Percentiles rank a stretch among this genome's conserved stretches.
These are phyloP conservation scores for Tenodera sinensis DNA, from an alignment of 2,888 invertebrate genomes.

Conservation along the genomic window DNA sequence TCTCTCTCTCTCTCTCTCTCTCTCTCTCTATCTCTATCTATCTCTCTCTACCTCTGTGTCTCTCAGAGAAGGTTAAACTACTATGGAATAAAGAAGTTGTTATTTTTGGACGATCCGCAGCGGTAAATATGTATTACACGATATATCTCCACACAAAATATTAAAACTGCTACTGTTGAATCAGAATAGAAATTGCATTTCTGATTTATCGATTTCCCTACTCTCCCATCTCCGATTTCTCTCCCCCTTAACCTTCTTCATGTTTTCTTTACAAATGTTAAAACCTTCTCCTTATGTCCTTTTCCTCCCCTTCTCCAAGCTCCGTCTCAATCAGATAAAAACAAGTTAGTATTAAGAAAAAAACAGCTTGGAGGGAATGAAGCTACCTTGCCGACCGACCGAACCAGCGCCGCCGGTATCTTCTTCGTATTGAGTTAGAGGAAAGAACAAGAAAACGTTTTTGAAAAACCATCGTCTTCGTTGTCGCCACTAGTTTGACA, in stretches of 20 bases:
- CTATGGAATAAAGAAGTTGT: neutral
- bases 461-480: slow-evolving; percentile 4
- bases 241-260: neutral
- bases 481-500: slow-evolving; percentile 5
- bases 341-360: neutral
- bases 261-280: neutral
- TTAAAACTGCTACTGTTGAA: neutral
- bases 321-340: slow-evolving; percentile 11
- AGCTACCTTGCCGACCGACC: neutral
- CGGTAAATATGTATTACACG: no score
- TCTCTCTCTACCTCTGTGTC: no score
- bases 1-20: no score
- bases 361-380: neutral
- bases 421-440: neutral
- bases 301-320: neutral
- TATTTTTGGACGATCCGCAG: neutral
- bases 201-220: neutral
- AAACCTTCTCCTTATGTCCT: neutral
- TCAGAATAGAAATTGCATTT: neutral
- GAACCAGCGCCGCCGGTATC: neutral
- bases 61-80: no score
- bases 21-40: no score
- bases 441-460: neutral
- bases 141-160: neutral
- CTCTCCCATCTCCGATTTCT: neutral